phyloP scores from a whole-genome alignment of 2,113 vertebrate genomes.

The Triplophysa siluroides region DNA sequence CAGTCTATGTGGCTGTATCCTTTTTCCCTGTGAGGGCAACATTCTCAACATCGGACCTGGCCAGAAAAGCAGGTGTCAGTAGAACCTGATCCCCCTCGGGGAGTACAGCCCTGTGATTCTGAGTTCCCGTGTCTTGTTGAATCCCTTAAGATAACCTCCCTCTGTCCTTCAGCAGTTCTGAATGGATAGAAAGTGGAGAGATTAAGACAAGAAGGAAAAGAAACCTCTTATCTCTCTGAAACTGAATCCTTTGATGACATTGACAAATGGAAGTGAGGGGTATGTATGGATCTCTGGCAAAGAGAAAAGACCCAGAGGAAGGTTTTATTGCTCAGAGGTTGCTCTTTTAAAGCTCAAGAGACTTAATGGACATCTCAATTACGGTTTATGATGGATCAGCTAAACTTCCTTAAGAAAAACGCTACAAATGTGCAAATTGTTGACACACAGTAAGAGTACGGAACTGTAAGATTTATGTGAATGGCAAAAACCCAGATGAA shows the following conservation, averaged over 20 bases:
- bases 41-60: conserved; percentile 58
- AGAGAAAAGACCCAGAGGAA: conserved; percentile 4
- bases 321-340: neutral
- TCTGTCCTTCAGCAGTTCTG: conserved; percentile 64
- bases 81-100: conserved; percentile 74
- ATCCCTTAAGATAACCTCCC: conserved; percentile 61
- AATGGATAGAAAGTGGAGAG: conserved; percentile 59
- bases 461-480: too few relatives aligned
- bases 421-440: too few relatives aligned
- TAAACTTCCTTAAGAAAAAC: too few relatives aligned
- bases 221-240: conserved; percentile 64
- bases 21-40: conserved; percentile 72
- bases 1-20: conserved; percentile 61
- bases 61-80: conserved; percentile 70
- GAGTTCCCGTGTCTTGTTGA: conserved; percentile 66
- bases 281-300: conserved; percentile 16
- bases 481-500: too few relatives aligned
- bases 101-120: conserved; percentile 61
- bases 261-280: conserved; percentile 58
- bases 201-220: conserved; percentile 27
- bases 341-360: neutral
- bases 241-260: conserved; percentile 71
- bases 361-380: neutral
- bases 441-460: too few relatives aligned
- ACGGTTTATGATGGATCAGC: too few relatives aligned